Evolutionary conservation across 2,113 vertebrate genomes (phyloP), one percentile per base, ranked within the genome.

Genomic region (Cololabis saira): DNA sequence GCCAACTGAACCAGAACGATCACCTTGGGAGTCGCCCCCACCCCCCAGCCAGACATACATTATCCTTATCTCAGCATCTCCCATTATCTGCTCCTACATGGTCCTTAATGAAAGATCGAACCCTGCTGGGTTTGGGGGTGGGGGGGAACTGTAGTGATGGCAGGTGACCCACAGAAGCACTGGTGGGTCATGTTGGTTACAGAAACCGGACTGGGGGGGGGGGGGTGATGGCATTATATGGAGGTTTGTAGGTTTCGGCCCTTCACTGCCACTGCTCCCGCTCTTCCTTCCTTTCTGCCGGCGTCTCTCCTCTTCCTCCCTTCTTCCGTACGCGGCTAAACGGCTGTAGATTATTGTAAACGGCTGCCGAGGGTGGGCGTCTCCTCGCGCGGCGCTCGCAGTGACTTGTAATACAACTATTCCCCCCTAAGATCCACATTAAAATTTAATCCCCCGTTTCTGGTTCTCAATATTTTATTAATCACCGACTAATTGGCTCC

Each of bases 391-490:
- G 47, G 42, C n/a, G 86, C 90, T 90, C 17, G 37, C 67, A 72
- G 88, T 90, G 84, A 90, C 89, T 90, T 92, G 90, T 92, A 89
- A 82, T 90, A 92, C 90, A 90, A 90, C 89, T 75, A 65, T 87
- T 87, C 84, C 69, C 69, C 81, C 87, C 88, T 85, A 88, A 89
- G 85, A 90, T 82, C 87, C 87, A 71, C 85, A 92, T 92, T 90
- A 91, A 91, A 85, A 81, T 90, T 88, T 81, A 89, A 92, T 87
- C 81, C 80, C 87, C 65, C 83, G 64, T 78, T 78, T 85, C 78
- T 65, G 68, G 87, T 90, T 87, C 80, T 89, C 89, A 92, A 93
- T 92, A 89, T 93, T 93, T 92, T 90, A 93, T 93, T 93, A 92
- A 93, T 90, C 83, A 82, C 69, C 45, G 56, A 86, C 89, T 93